Evolutionary conservation across 2,888 invertebrate species (phyloP).

Genomic region (Bhutanitis thaidina): DNA sequence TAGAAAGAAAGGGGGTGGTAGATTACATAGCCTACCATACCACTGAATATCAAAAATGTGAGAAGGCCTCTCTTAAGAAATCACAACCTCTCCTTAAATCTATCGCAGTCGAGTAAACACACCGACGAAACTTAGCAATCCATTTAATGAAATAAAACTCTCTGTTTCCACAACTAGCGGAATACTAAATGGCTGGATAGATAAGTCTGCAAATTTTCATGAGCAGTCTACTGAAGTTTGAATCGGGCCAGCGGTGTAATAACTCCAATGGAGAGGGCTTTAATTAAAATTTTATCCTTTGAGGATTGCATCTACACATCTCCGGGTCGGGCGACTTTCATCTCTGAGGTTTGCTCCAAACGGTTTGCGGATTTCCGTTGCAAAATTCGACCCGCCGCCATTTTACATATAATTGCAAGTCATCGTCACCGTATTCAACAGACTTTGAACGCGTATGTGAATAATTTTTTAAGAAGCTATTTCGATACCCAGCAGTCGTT

Average conservation of each 20-base stretch:
- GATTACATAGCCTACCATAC: no score
- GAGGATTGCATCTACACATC: conserved; percentile 23
- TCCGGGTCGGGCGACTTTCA: conserved; percentile 13
- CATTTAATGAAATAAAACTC: conserved; percentile 8
- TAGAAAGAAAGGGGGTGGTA: no score
- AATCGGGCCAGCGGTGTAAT: conserved; percentile 29
- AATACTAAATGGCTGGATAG: conserved; percentile 16
- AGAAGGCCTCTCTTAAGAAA: no score
- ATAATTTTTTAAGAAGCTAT: no score
- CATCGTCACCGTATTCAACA: no score
- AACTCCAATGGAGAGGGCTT: conserved; percentile 30
- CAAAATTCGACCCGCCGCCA: conserved; percentile 1
- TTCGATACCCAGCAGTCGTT: no score
- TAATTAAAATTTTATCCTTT: conserved; percentile 38
- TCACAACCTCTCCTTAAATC: no score
- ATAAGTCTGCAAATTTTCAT: conserved; percentile 22
- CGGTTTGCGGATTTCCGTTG: not conserved
- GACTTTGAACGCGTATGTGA: no score
- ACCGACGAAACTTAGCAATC: no score
- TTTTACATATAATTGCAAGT: conserved; percentile 4
- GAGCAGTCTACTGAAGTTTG: conserved; percentile 26
- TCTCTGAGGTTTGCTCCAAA: conserved; percentile 9
- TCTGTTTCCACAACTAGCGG: not conserved
- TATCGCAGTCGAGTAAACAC: no score
- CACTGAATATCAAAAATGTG: no score